Percentiles rank a stretch among this genome's conserved stretches.
Evolutionary conservation across 2,113 vertebrate genomes (phyloP).

Genomic region (Gorilla gorilla): DNA sequence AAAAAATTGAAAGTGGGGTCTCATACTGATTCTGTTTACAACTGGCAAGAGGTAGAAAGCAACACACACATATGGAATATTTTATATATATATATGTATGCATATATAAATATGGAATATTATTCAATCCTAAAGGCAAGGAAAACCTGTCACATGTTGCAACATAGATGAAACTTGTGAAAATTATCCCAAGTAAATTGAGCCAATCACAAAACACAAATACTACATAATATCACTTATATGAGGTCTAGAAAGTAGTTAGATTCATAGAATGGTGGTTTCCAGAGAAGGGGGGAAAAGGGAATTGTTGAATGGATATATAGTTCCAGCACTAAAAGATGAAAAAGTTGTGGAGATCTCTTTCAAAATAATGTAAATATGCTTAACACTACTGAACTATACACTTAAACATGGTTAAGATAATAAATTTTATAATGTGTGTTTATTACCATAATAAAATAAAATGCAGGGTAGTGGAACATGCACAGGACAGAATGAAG

Average conservation of each 20-base stretch:
- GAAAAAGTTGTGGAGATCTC: background rate
- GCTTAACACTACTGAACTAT: background rate
- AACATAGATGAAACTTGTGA: background rate
- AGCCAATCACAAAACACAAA: background rate
- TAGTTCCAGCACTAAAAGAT: background rate
- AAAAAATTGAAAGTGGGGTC: background rate
- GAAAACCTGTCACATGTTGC: background rate
- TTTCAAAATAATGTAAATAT: background rate
- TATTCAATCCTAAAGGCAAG: background rate
- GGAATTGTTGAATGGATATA: background rate
- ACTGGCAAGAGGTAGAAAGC: background rate
- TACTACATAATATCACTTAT: background rate
- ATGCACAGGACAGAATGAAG: background rate
- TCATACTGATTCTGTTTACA: background rate
- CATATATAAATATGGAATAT: background rate
- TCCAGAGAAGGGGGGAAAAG: rapidly evolving
- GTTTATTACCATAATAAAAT: background rate
- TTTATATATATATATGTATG: background rate
- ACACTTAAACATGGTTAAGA: background rate
- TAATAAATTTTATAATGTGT: background rate
- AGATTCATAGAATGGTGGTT: background rate
- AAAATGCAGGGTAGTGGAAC: background rate
- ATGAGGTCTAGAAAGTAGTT: background rate
- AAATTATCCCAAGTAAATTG: background rate
- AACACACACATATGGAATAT: background rate